These are phyloP conservation scores for Cheumatopsyche charites DNA, from an alignment of 1,140 invertebrate species.

Conservation along the genomic window DNA sequence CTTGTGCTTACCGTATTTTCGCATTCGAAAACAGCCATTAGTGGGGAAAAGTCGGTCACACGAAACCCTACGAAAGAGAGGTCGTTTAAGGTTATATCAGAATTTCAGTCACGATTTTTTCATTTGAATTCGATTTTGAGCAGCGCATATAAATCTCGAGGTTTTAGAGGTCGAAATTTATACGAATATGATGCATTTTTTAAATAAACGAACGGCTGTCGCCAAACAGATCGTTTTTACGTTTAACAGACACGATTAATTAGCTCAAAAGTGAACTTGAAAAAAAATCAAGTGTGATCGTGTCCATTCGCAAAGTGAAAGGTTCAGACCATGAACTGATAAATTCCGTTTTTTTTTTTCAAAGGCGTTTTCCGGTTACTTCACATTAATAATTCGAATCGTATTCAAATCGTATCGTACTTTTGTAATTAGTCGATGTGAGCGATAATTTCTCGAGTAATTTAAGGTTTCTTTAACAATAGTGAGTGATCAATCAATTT, in stretches of 20 bases:
- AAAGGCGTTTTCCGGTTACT: slow-evolving; percentile 10
- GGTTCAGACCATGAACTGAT: slow-evolving; percentile 28
- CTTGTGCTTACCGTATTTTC: too few relatives aligned
- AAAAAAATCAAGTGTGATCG: background rate
- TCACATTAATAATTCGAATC: too few relatives aligned
- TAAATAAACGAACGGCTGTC: too few relatives aligned
- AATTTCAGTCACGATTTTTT: slow-evolving; percentile 14
- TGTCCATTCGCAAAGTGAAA: slow-evolving; percentile 23
- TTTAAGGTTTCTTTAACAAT: too few relatives aligned
- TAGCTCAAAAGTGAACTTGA: slow-evolving; percentile 8
- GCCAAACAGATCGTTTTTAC: too few relatives aligned
- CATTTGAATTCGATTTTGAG: background rate
- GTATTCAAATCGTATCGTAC: too few relatives aligned
- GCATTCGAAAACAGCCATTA: too few relatives aligned
- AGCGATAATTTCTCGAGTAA: too few relatives aligned
- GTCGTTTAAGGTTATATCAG: background rate
- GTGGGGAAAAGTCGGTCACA: background rate
- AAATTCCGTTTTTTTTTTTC: background rate
- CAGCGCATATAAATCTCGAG: background rate
- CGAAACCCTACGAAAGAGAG: slow-evolving; percentile 8
- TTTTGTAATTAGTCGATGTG: too few relatives aligned
- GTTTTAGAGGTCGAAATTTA: slow-evolving; percentile 25
- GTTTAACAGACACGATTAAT: too few relatives aligned
- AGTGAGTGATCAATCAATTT: too few relatives aligned
- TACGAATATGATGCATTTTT: background rate